phyloP scores from a whole-genome alignment of 2,888 invertebrate species.

The Brachypalpus laphriformis region DNA sequence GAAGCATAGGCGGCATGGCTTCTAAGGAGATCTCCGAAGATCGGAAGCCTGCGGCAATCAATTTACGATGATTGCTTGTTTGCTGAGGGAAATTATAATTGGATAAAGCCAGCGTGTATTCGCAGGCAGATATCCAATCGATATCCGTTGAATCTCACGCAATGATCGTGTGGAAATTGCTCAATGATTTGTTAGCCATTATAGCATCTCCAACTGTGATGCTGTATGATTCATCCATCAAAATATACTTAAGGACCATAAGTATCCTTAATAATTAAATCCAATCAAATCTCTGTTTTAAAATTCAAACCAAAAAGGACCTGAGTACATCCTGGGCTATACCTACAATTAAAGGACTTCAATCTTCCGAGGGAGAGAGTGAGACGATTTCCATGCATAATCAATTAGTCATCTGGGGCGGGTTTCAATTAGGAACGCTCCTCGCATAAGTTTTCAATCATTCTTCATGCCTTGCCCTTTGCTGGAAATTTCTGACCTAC shows the following conservation, averaged over 20 bases:
- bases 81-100: slow-evolving; percentile 54
- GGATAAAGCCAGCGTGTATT: slow-evolving; percentile 56
- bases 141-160: slow-evolving; percentile 38
- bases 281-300: too few relatives aligned
- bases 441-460: slow-evolving; percentile 65
- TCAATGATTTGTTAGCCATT: slow-evolving; percentile 48
- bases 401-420: slow-evolving; percentile 54
- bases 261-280: neutral
- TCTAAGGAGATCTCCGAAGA: slow-evolving; percentile 35
- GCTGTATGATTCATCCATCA: neutral
- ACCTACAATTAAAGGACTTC: neutral
- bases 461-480: neutral
- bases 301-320: slow-evolving; percentile 20
- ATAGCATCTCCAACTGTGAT: slow-evolving; percentile 39
- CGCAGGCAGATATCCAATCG: slow-evolving; percentile 46
- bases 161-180: slow-evolving; percentile 43
- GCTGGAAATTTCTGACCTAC: slow-evolving; percentile 35
- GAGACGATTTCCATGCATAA: slow-evolving; percentile 61
- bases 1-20: neutral
- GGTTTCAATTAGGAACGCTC: slow-evolving; percentile 56
- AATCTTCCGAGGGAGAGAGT: slow-evolving; percentile 1
- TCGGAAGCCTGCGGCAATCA: slow-evolving; percentile 64
- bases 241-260: neutral
- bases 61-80: slow-evolving; percentile 68
- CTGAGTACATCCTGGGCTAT: neutral